Percentiles rank a stretch among this genome's conserved stretches.
These are phyloP conservation scores for Harmothoe impar DNA, from an alignment of 2,888 invertebrate genomes.

Conservation along the genomic window DNA sequence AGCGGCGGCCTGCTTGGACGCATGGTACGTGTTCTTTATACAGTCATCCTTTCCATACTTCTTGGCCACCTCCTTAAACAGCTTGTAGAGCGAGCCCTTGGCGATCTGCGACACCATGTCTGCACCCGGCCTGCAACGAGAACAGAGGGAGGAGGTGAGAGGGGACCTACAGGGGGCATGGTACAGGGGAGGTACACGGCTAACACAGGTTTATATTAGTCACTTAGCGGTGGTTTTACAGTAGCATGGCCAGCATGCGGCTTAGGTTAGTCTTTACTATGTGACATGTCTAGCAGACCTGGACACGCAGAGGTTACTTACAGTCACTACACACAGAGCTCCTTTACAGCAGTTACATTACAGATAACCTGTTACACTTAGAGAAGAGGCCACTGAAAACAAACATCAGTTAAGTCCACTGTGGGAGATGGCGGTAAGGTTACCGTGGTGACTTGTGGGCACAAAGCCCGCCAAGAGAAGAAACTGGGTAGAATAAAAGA, in stretches of 20 bases:
- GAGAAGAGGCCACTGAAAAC: too few relatives aligned
- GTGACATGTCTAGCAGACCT: too few relatives aligned
- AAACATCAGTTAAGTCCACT: neutral
- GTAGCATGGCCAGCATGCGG: too few relatives aligned
- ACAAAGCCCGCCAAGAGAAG: slow-evolving; percentile 45
- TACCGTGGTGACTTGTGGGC: neutral
- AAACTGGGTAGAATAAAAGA: slow-evolving; percentile 62
- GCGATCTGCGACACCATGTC: slow-evolving; percentile 74
- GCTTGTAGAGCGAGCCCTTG: slow-evolving; percentile 76
- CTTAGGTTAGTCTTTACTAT: too few relatives aligned
- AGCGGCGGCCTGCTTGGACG: slow-evolving; percentile 78
- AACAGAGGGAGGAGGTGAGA: neutral
- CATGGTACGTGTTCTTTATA: slow-evolving; percentile 73
- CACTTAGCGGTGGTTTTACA: too few relatives aligned
- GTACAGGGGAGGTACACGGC: too few relatives aligned
- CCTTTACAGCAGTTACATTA: too few relatives aligned
- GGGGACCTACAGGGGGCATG: neutral
- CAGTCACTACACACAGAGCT: too few relatives aligned
- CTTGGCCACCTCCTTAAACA: slow-evolving; percentile 75
- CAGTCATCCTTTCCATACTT: slow-evolving; percentile 75
- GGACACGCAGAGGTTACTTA: too few relatives aligned
- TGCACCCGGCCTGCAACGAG: slow-evolving; percentile 75
- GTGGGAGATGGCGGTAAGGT: slow-evolving; percentile 10
- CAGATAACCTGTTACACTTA: too few relatives aligned
- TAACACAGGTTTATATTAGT: too few relatives aligned